Conservation (phyloP, 2,797 vertebrate genomes). For the Dendrocincla tyrannina region DNA sequence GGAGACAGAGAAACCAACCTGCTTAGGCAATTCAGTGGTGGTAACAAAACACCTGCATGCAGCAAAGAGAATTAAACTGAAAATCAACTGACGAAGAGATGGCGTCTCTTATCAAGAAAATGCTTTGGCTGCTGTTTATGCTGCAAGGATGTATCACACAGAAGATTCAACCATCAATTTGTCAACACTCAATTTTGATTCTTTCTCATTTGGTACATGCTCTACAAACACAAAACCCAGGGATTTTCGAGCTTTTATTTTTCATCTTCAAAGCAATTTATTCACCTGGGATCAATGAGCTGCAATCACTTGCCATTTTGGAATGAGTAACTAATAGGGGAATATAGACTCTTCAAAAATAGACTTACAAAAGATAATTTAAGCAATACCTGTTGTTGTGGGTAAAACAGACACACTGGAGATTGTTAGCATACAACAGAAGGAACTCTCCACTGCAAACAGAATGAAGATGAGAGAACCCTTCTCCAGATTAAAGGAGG, state of each 20-base stretch:
- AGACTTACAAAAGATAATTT: background rate
- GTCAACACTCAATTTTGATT: background rate
- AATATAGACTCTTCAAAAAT: background rate
- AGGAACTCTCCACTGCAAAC: background rate
- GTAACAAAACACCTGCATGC: background rate
- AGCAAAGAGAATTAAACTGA: background rate
- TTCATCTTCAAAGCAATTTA: background rate
- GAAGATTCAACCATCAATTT: background rate
- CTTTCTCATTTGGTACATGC: background rate
- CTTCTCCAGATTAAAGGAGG: background rate
- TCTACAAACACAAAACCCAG: background rate
- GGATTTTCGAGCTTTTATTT: background rate
- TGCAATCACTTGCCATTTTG: background rate
- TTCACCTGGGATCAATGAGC: background rate
- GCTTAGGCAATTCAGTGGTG: background rate
- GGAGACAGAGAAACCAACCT: background rate
- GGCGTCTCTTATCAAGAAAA: background rate
- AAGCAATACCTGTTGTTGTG: background rate
- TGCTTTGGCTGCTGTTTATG: background rate
- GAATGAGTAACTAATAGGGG: background rate
- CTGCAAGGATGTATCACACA: background rate
- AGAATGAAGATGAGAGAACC: background rate
- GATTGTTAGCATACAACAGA: background rate
- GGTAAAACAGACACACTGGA: background rate
- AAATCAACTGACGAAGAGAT: background rate